phyloP scores from a whole-genome alignment of 1,140 invertebrate genomes.

The Linepithema humile region DNA sequence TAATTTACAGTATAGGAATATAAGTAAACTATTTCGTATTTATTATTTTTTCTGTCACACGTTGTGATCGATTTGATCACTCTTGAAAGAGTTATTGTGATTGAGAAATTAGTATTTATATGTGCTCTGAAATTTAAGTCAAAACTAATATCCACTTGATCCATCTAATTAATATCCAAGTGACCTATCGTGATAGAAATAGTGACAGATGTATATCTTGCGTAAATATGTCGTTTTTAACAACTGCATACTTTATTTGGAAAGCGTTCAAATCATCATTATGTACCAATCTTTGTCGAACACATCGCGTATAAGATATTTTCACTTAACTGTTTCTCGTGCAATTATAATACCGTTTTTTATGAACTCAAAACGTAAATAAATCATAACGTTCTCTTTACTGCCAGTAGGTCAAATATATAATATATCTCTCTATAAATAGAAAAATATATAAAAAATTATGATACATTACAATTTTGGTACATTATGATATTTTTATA shows the following conservation, averaged over 20 bases:
- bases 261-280: constrained; percentile 53
- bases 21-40: constrained; percentile 21
- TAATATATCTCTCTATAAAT: constrained; percentile 75
- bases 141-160: background rate
- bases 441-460: constrained; percentile 72
- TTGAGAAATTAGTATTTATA: background rate
- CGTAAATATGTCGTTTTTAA: constrained; percentile 69
- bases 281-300: constrained; percentile 60
- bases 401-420: constrained; percentile 75
- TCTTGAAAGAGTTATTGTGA: constrained; percentile 11
- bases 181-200: constrained; percentile 12
- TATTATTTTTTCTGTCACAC: constrained; percentile 34
- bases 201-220: constrained; percentile 17
- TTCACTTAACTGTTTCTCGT: constrained; percentile 58
- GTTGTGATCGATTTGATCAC: constrained; percentile 20
- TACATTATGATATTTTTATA: constrained; percentile 83
- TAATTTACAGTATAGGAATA: constrained; percentile 1
- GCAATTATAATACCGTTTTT: constrained; percentile 60
- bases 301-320: constrained; percentile 52
- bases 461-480: constrained; percentile 80
- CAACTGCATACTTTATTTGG: constrained; percentile 44
- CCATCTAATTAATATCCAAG: constrained; percentile 10
- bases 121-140: background rate
- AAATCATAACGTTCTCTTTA: constrained; percentile 73
- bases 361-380: constrained; percentile 62